Evolutionary conservation across 2,888 invertebrate genomes (phyloP), one percentile per base, ranked within the genome.

Genomic region (Volucella bombylans): DNA sequence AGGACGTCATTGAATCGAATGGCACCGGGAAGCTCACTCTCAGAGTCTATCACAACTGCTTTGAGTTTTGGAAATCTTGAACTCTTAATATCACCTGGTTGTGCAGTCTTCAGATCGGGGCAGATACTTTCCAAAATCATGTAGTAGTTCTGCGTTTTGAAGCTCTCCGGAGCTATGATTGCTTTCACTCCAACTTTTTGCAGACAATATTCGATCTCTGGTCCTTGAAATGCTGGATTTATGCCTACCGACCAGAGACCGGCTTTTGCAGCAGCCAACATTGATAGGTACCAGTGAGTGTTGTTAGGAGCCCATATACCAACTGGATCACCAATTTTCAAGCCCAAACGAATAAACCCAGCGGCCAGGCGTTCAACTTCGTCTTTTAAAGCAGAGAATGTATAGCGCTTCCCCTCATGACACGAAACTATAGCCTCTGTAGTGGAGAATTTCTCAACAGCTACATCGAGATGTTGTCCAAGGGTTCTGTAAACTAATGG

Each of bases 281-380:
- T 94, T 0, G 94, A 92, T 0, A 96, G 88, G 80, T 95, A 93
- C 97, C 97, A 98, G 89, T 96, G 95, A 55, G 94, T 90, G 45
- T 93, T 92, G 91, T 97, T 97, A 0, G 96, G 96, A 0, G 95
- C 94, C 95, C 96, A 97, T 23, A 97, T 92, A 0, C 95, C 97
- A 3, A 98, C 89, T 9, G 95, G 91, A 89, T 97, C 97, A 0
- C 96, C 96, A 39, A 91, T 93, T 71, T 93, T 89, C 15, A 97
- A 88, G 0, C 97, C 97, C 31, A 96, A 88, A 49, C 93, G 93
- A n/a, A 93, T 87, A 0, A 97, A 92, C 1, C 96, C 96, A 1
- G 95, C 95, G 0, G 96, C 96, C 4, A 97, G 89, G 69, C 92
- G 92, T 89, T 96, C 95, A 0, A 91, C 92, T 88, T 93, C 92